Percentiles rank a stretch among this genome's conserved stretches.
These are phyloP conservation scores for Ephestia elutella DNA, from an alignment of 1,140 invertebrate genomes.

Conservation along the genomic window DNA sequence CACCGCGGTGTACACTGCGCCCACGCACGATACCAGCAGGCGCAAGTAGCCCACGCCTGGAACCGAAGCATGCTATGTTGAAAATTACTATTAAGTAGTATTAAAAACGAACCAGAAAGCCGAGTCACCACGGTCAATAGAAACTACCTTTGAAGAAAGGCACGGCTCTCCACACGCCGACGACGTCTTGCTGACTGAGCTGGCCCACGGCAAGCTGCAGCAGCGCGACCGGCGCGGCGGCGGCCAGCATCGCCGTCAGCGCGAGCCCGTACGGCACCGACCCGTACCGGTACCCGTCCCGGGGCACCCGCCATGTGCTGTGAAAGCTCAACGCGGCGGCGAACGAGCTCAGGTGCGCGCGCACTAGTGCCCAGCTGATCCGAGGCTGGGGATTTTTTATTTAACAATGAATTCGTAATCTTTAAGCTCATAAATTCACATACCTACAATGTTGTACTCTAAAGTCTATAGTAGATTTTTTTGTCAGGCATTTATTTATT, in stretches of 20 bases:
- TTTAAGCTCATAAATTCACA: too few species aligned
- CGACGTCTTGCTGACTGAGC: slow-evolving; percentile 83
- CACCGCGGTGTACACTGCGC: slow-evolving; percentile 72
- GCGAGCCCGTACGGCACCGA: slow-evolving; percentile 80
- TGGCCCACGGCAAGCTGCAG: slow-evolving; percentile 87
- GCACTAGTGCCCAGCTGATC: slow-evolving; percentile 36
- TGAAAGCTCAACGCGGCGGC: slow-evolving; percentile 72
- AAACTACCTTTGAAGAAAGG: slow-evolving; percentile 87
- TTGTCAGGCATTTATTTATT: too few species aligned
- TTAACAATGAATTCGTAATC: too few species aligned
- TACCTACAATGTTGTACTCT: too few species aligned
- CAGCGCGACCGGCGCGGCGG: slow-evolving; percentile 83
- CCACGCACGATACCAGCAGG: slow-evolving; percentile 67
- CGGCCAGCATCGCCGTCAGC: slow-evolving; percentile 77
- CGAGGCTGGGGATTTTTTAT: slow-evolving; percentile 26
- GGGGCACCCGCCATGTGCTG: slow-evolving; percentile 73
- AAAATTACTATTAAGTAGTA: not conserved
- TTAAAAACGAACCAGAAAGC: too few species aligned
- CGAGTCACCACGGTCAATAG: too few species aligned
- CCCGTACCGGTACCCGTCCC: slow-evolving; percentile 70
- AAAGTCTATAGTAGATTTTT: too few species aligned
- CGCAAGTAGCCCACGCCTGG: slow-evolving; percentile 77
- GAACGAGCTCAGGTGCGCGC: slow-evolving; percentile 63
- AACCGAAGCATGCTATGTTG: slow-evolving; percentile 26
- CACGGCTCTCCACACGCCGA: slow-evolving; percentile 86